Base-by-base conservation (phyloP, 1,140 invertebrate genomes). In the Bombus impatiens region DNA sequence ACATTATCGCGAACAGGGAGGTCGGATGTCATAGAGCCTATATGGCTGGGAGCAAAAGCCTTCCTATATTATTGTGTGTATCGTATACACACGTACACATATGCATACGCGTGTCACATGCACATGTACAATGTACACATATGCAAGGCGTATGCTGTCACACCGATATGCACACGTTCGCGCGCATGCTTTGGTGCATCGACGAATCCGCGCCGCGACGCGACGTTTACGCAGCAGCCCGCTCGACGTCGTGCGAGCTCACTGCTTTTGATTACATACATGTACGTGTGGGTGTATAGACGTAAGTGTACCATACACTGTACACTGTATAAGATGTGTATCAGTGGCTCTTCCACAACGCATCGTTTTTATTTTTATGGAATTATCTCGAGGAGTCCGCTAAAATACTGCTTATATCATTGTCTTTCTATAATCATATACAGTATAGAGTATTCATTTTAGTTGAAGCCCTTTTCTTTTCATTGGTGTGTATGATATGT, bases 11-110 rank as follows among this genome's bases (percentile, higher is more conserved):
- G 81, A 62, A 78, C 59, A 53, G 81, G 59, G 84, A 91, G 91
- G 89, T 92, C 86, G 89, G 78, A 71, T 91, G 91, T 92, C 91
- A 90, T 85, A 87, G 80, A 74, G 82, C 75, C 89, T 88, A 78
- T 89, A 86, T 25, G 82, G 79, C 79, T 78, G 42, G 40, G 57
- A 59, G 62, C 83, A 53, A 80, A 82, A 59, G 65, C 37, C 37
- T 65, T 42, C 62, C 47, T 57, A 32, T 13, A 15, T n/a, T 67
- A n/a, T 32, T 42, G 81, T 62, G 75, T 35, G 70, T 68, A 83
- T 65, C 86, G 62, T 67, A 86, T 83, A 65, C 32, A 44, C 68
- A 67, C 87, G 72, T 40, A 78, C 70, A 18, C n/a, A 28, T 40
- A 32, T 70, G 65, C 68, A 75, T 76, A 70, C 42, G n/a, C n/a